phyloP scores from a whole-genome alignment of 2,797 vertebrate species.

The Lepilemur ruficaudatus region DNA sequence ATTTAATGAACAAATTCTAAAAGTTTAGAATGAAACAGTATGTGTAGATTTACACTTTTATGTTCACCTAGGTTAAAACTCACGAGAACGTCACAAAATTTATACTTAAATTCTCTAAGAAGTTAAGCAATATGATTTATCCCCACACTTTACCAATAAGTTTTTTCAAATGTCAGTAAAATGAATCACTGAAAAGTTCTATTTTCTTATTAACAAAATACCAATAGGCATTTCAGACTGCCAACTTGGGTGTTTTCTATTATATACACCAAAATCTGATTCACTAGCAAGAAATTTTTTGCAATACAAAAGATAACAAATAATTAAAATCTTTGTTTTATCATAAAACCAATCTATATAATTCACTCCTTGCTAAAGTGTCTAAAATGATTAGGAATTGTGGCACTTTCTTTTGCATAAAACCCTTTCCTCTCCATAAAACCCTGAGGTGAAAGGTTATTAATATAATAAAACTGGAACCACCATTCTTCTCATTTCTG shows the following conservation, averaged over 20 bases:
- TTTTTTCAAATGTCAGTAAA: constrained; percentile 16
- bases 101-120: constrained; percentile 29
- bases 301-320: constrained; percentile 72
- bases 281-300: constrained; percentile 20
- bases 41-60: neutral
- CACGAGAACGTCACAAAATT: constrained; percentile 49
- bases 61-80: constrained; percentile 31
- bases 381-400: constrained; percentile 55
- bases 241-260: neutral
- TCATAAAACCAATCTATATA: constrained; percentile 56
- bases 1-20: constrained; percentile 21
- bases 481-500: constrained; percentile 45
- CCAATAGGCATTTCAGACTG: constrained; percentile 40
- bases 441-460: constrained; percentile 66
- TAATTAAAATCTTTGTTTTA: constrained; percentile 69
- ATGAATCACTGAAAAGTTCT: neutral
- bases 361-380: constrained; percentile 29
- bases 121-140: constrained; percentile 19
- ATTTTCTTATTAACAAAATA: constrained; percentile 69
- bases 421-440: constrained; percentile 72
- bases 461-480: constrained; percentile 40
- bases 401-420: constrained; percentile 57
- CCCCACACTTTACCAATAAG: constrained; percentile 5
- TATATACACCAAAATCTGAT: neutral
- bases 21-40: constrained; percentile 6